Base-by-base conservation (phyloP, 1,140 invertebrate species). In the Zaprionus vittiger region DNA sequence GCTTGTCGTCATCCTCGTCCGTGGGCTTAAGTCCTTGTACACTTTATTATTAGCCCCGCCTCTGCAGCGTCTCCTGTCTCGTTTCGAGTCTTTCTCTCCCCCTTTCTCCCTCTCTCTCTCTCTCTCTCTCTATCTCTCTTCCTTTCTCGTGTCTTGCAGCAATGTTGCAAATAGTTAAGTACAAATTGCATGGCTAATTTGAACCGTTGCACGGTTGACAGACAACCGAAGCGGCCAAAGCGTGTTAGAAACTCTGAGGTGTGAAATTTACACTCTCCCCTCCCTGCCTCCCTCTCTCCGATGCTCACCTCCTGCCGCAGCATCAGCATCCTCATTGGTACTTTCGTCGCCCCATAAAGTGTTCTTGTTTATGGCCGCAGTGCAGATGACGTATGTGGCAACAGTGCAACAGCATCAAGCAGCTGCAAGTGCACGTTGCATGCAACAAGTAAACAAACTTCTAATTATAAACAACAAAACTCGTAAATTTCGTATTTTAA, bases 111-210 rank as follows among this genome's bases (percentile, higher is more conserved):
- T 56, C 26, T 15, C 12, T 5, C 37, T 4, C 12, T 26, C 5
- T 26, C 15, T n/a, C 2, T 3, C 5, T 34, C 44, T 14, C 7
- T 34, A 28, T 9, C 26, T 17, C 26, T 65, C 37, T 5, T 44
- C 55, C 56, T 47, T 47, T 61, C 34, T 15, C 26, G 41, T 37
- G 5, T 34, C 55, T 68, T 44, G 52, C 57, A 20, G 73, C 57
- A 66, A 17, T 67, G 68, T 82, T 77, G 84, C 70, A 87, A 83
- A 83, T 87, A 71, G 81, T 81, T 89, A 89, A 89, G 72, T 89
- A 89, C 83, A 87, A 89, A 87, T 87, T 87, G 83, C 83, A 87
- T 84, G 83, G 83, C 83, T 89, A 87, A 87, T 87, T 87, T 87
- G 83, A 79, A 78, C 84, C 74, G 81, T 87, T 89, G 84, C 83